Evolutionary conservation across 2,888 invertebrate genomes (phyloP).

Genomic region (Drosophila pseudotakahashii): DNA sequence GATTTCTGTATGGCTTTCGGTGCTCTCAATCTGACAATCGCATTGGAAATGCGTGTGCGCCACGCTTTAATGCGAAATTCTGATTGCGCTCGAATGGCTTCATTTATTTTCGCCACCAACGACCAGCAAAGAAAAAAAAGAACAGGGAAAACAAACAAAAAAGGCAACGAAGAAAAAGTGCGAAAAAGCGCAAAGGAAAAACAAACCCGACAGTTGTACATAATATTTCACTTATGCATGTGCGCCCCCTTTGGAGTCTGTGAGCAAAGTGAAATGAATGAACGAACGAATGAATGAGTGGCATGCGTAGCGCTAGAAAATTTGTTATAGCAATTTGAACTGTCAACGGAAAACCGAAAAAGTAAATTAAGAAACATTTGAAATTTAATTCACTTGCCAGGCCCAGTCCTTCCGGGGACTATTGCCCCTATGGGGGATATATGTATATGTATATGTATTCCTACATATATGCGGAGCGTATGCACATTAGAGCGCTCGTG

Average conservation of each 20-base stretch:
- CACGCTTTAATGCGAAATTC: slow-evolving; percentile 74
- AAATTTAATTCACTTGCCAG: slow-evolving; percentile 76
- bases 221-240: slow-evolving; percentile 79
- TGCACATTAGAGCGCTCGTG: slow-evolving; percentile 40
- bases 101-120: slow-evolving; percentile 67
- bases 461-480: not conserved
- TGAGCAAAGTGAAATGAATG: slow-evolving; percentile 57
- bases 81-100: slow-evolving; percentile 79
- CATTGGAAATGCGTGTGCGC: slow-evolving; percentile 62
- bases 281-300: slow-evolving; percentile 58
- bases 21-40: slow-evolving; percentile 57
- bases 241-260: slow-evolving; percentile 44
- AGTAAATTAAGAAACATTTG: slow-evolving; percentile 80
- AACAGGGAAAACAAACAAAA: slow-evolving; percentile 8
- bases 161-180: slow-evolving; percentile 24
- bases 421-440: slow-evolving; percentile 1
- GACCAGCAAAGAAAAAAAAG: slow-evolving; percentile 19
- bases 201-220: slow-evolving; percentile 77
- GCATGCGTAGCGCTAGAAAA: slow-evolving; percentile 76
- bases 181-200: slow-evolving; percentile 53
- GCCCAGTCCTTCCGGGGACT: slow-evolving; percentile 39
- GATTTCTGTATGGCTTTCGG: slow-evolving; percentile 19
- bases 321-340: slow-evolving; percentile 80
- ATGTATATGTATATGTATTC: not conserved
- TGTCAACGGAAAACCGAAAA: slow-evolving; percentile 79